phyloP scores from a whole-genome alignment of 2,888 invertebrate genomes.

The Pyralis farinalis region DNA sequence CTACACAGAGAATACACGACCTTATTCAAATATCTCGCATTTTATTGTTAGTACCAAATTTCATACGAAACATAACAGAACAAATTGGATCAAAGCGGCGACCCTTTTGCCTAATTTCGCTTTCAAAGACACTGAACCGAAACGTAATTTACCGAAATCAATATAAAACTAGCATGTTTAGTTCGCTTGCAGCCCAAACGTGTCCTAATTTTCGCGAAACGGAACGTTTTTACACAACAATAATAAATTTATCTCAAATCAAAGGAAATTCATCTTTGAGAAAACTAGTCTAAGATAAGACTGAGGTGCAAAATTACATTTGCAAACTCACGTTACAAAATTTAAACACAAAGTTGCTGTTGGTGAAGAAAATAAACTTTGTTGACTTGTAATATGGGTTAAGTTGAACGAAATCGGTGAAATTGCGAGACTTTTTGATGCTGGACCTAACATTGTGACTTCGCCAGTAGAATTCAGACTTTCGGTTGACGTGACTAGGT shows the following conservation, averaged over 20 bases:
- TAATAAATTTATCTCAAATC: constrained; percentile 19
- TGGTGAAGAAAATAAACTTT: constrained; percentile 30
- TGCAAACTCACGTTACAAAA: constrained; percentile 33
- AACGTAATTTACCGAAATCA: constrained; percentile 31
- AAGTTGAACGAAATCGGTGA: constrained; percentile 22
- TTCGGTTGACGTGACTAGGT: constrained; percentile 9
- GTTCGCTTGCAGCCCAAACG: constrained; percentile 49
- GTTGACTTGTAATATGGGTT: constrained; percentile 14
- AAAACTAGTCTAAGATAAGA: constrained; percentile 26
- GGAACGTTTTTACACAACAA: constrained; percentile 46
- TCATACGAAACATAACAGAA: background rate
- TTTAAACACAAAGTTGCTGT: constrained; percentile 24
- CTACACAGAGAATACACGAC: background rate
- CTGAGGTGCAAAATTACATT: constrained; percentile 31
- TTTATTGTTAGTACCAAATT: background rate
- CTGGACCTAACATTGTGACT: constrained; percentile 3
- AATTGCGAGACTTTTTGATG: constrained; percentile 14
- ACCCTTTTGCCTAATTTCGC: constrained; percentile 1
- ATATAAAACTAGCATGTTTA: constrained; percentile 39
- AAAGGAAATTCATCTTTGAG: constrained; percentile 32
- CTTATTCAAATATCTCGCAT: background rate
- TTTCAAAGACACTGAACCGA: constrained; percentile 5
- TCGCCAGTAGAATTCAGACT: constrained; percentile 17
- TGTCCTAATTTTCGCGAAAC: constrained; percentile 69
- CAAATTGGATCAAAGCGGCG: background rate